Evolutionary conservation across 2,888 invertebrate genomes (phyloP), one percentile per base, ranked within the genome.

Genomic region (Hesperia comma): DNA sequence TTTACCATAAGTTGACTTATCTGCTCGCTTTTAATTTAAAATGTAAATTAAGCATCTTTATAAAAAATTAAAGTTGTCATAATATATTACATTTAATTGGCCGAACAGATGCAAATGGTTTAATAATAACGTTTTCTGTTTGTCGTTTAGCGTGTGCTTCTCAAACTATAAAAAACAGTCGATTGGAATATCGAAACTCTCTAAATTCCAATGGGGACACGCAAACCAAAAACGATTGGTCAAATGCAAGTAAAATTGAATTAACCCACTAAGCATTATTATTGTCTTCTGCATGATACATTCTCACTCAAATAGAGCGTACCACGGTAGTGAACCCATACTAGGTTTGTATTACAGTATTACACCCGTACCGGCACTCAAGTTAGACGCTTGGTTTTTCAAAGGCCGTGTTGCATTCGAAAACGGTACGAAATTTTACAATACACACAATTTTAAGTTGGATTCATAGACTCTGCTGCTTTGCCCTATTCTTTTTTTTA

Each of bases 261-360:
- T 72, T 69, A 68, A 63, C 64, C 68, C 63, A 69, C 64, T 68
- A 70, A 70, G 64, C 70, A 61, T 79, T 77, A 75, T 77, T 77
- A 83, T 80, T 78, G 74, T 74, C 75, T 79, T 76, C 83, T 77
- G 86, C 89, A 87, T 88, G 87, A 87, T 87, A 89, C 90, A 87
- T 86, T 87, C 90, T 86, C 85, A 83, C 82, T 80, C 87, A 88
- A 90, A 82, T 88, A 86, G 91, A 91, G 89, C 90, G 89, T 87
- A 84, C 73, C 75, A 72, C 80, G 66, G 46, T 54, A 78, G 79
- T 79, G 77, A 77, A 79, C 81, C 75, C 80, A 79, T 81, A 84
- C 82, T 77, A 75, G 80, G 79, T 77, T 75, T 76, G 79, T 82
- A 79, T 85, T 84, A 86, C 79, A 86, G 78, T 81, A 71, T 85